phyloP scores from a whole-genome alignment of 2,113 vertebrate species.

The Lagopus muta region DNA sequence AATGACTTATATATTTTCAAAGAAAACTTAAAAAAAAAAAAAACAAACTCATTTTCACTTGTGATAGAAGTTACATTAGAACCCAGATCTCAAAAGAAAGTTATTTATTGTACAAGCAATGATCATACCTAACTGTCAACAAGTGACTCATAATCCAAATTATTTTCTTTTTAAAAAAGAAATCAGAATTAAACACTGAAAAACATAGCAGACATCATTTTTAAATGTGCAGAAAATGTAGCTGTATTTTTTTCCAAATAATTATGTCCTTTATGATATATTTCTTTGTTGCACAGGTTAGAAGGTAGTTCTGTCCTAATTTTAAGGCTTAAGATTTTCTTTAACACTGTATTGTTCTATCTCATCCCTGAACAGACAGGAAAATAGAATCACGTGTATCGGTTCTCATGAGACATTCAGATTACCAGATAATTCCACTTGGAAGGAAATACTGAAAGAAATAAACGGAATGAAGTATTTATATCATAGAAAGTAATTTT shows the following conservation, averaged over 20 bases:
- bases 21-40: background rate
- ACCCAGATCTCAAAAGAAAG: constrained; percentile 39
- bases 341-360: background rate
- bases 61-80: constrained; percentile 29
- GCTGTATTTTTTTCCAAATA: background rate
- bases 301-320: background rate
- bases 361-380: background rate
- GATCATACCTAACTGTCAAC: background rate
- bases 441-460: background rate
- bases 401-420: background rate
- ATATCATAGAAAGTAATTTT: background rate
- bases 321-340: background rate
- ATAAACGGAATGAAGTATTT: background rate
- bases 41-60: background rate
- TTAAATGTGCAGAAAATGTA: background rate
- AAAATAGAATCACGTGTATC: background rate
- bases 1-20: background rate
- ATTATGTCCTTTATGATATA: background rate
- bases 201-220: background rate
- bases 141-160: background rate
- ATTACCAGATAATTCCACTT: background rate
- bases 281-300: background rate
- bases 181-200: background rate
- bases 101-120: background rate
- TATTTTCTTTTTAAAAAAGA: background rate